phyloP scores from a whole-genome alignment of 2,888 invertebrate genomes.

The Lithophane ornitopus region DNA sequence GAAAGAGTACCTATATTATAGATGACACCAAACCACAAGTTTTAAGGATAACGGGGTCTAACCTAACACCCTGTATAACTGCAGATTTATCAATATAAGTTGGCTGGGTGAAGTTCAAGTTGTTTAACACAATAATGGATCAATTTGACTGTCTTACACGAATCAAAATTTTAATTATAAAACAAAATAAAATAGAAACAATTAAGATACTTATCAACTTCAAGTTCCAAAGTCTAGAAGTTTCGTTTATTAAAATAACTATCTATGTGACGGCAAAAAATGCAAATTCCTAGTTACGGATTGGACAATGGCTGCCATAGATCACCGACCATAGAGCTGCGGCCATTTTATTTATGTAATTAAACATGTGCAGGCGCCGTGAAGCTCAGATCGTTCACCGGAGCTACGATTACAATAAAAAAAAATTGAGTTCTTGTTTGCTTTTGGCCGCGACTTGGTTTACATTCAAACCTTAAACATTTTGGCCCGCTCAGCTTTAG shows the following conservation, averaged over 20 bases:
- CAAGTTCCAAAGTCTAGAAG: conserved; percentile 23
- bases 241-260: conserved; percentile 63
- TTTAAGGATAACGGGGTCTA: too few species aligned
- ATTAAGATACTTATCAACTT: conserved; percentile 40
- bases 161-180: neutral
- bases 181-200: conserved; percentile 12
- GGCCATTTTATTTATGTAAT: conserved; percentile 77
- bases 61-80: too few species aligned
- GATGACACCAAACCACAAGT: too few species aligned
- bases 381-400: conserved; percentile 76
- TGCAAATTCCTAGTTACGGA: conserved; percentile 68
- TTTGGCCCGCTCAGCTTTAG: neutral
- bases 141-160: neutral
- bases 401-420: conserved; percentile 66
- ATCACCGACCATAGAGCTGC: conserved; percentile 69
- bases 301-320: conserved; percentile 75
- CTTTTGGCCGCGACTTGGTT: conserved; percentile 28
- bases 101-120: neutral
- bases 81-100: neutral
- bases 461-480: neutral
- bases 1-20: too few species aligned
- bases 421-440: conserved; percentile 55
- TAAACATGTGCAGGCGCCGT: conserved; percentile 81
- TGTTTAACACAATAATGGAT: neutral
- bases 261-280: conserved; percentile 62